These are phyloP conservation scores for Dendroctonus ponderosae DNA, from an alignment of 1,140 invertebrate species.

Conservation along the genomic window DNA sequence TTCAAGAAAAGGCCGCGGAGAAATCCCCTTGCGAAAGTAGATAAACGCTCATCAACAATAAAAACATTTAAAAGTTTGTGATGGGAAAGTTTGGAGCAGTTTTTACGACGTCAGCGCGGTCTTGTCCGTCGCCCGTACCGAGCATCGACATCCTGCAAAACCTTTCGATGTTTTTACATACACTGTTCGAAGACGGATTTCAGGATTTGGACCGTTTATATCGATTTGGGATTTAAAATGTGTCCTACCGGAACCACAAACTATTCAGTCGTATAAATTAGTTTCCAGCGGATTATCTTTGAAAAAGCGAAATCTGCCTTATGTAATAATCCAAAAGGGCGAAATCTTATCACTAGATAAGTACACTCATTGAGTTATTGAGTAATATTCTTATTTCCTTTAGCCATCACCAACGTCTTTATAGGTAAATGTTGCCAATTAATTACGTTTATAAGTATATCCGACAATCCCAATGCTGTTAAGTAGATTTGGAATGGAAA, in stretches of 20 bases:
- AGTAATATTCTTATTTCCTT: no score
- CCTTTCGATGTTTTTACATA: constrained; percentile 36
- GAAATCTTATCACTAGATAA: no score
- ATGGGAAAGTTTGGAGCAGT: constrained; percentile 38
- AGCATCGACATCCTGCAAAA: constrained; percentile 33
- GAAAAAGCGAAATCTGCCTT: no score
- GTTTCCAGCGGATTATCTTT: no score
- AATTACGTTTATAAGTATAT: no score
- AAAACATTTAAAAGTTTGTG: constrained; percentile 42
- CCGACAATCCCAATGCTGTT: no score
- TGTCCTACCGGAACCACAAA: constrained; percentile 9
- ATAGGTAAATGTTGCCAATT: no score
- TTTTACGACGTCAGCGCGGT: constrained; percentile 39
- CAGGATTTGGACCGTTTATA: constrained; percentile 18
- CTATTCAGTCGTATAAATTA: not conserved
- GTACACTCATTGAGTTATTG: no score
- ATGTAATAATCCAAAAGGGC: no score
- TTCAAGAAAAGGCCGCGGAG: constrained; percentile 27
- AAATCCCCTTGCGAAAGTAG: constrained; percentile 39
- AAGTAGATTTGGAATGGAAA: no score
- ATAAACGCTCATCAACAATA: constrained; percentile 45
- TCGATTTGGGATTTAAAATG: constrained; percentile 32
- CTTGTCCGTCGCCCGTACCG: constrained; percentile 25
- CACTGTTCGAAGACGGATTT: constrained; percentile 32
- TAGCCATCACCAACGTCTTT: no score